Evolutionary conservation across 1,140 invertebrate genomes (phyloP), one percentile per base, ranked within the genome.

Genomic region (Atta texana): DNA sequence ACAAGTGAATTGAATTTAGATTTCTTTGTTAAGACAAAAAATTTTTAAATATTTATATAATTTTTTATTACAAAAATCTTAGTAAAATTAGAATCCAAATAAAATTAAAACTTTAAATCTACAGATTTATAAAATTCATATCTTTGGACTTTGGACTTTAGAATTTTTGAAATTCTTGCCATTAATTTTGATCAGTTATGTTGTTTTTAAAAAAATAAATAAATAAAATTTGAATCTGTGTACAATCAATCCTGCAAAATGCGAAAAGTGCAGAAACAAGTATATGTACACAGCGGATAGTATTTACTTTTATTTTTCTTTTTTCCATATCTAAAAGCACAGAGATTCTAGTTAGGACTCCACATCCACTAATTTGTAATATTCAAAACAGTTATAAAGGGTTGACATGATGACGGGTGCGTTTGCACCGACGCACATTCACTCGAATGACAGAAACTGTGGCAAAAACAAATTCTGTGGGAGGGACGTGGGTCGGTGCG

Each of bases 391-490:
- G 7, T 16, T 49, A 10, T 10, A 44, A 51, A 55, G 51, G 28
- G 28, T 74, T 74, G 16, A 74, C 71, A 31, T 31, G 49, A 55
- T 24, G 77, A 68, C 49, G 24, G 61, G 49, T 55, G 31, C 51
- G 44, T 53, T 51, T 68, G 49, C 16, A 14, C 28, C 28, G 64
- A 55, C 64, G 12, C 49, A 53, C 24, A 21, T 34, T 82, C 14
- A 14, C 34, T 44, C 51, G 53, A 16, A 59, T 39, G 31, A 18
- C 34, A 55, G 51, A 53, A 69, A 81, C 3, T 57, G 64, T 18
- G 80, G 55, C 69, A 84, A 75, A 84, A 84, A 84, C 69, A 84
- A 84, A 84, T 61, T 75, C 69, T 55, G 55, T 63, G 69, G 82
- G 74, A 85, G 75, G 72, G 28, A 66, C 44, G 28, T 5, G 16